phyloP scores from a whole-genome alignment of 2,888 invertebrate genomes.

The Odontothrips loti region DNA sequence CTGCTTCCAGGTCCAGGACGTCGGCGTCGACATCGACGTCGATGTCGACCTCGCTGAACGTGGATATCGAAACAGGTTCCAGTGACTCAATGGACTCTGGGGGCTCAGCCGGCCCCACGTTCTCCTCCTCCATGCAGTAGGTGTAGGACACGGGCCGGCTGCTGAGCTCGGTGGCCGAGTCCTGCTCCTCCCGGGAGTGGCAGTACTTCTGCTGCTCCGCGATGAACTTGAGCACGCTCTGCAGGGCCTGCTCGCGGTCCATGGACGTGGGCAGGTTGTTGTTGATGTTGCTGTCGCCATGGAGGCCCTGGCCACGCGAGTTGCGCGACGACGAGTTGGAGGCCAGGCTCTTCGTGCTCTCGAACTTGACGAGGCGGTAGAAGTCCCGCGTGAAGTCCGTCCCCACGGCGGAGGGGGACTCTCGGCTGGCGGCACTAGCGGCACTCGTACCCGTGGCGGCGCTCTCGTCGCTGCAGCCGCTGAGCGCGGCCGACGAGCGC shows the following conservation, averaged over 20 bases:
- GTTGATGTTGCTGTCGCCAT: slow-evolving; percentile 29
- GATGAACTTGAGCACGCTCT: slow-evolving; percentile 69
- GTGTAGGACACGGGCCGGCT: slow-evolving; percentile 13
- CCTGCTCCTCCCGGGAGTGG: slow-evolving; percentile 56
- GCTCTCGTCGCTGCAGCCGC: slow-evolving; percentile 50
- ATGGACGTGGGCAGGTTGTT: slow-evolving; percentile 46
- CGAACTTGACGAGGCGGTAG: slow-evolving; percentile 74
- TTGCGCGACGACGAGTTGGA: slow-evolving; percentile 51
- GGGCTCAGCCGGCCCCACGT: not conserved
- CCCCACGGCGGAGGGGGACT: slow-evolving; percentile 56
- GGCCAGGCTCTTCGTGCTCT: slow-evolving; percentile 72
- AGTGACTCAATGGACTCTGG: not conserved
- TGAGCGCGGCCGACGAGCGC: slow-evolving; percentile 64
- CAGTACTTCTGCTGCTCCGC: slow-evolving; percentile 72
- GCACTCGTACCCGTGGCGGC: slow-evolving; percentile 29
- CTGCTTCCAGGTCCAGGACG: not conserved
- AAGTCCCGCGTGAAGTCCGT: slow-evolving; percentile 75
- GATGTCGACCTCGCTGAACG: not conserved
- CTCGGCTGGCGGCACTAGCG: slow-evolving; percentile 37
- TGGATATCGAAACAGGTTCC: not conserved
- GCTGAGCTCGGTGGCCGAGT: slow-evolving; percentile 48
- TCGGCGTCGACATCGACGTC: not conserved
- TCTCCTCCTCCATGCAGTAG: not conserved
- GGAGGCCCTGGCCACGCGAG: slow-evolving; percentile 30
- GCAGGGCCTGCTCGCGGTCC: slow-evolving; percentile 65